A percentile compares a stretch with the other conserved stretches of the same genome.
These are phyloP conservation scores for Anadara kagoshimensis DNA, from an alignment of 1,140 invertebrate genomes.

Conservation along the genomic window DNA sequence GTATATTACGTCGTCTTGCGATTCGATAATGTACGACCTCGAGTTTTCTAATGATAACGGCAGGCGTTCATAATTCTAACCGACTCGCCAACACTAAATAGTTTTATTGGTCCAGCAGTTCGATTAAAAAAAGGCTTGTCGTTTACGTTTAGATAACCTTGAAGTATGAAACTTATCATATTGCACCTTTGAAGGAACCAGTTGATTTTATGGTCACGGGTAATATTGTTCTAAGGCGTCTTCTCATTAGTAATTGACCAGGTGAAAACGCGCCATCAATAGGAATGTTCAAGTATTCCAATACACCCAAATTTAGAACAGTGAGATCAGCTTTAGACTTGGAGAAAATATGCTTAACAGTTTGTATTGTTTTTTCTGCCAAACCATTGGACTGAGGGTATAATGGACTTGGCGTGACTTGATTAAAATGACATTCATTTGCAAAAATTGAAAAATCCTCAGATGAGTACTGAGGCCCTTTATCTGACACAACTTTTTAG, in stretches of 20 bases:
- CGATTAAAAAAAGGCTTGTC: too few species aligned
- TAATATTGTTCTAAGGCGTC: too few species aligned
- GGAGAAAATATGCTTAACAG: constrained; percentile 16
- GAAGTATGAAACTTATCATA: too few species aligned
- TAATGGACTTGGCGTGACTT: constrained; percentile 25
- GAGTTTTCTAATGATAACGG: too few species aligned
- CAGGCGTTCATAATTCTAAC: too few species aligned
- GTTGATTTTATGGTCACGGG: constrained; percentile 4
- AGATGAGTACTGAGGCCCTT: constrained; percentile 38
- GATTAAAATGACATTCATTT: constrained; percentile 22
- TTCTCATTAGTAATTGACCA: too few species aligned
- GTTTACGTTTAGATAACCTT: too few species aligned
- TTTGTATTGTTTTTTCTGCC: constrained; percentile 26
- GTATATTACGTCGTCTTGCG: too few species aligned
- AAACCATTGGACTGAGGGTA: constrained; percentile 24
- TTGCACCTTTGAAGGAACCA: background rate
- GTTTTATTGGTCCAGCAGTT: too few species aligned
- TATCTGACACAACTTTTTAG: too few species aligned
- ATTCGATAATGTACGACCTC: too few species aligned
- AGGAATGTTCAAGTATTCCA: constrained; percentile 29
- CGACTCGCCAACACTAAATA: too few species aligned
- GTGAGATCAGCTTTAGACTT: constrained; percentile 3
- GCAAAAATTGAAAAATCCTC: constrained; percentile 34
- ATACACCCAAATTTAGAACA: constrained; percentile 18
- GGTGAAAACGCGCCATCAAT: background rate